phyloP scores from a whole-genome alignment of 2,113 vertebrate species.

The Pteronura brasiliensis region DNA sequence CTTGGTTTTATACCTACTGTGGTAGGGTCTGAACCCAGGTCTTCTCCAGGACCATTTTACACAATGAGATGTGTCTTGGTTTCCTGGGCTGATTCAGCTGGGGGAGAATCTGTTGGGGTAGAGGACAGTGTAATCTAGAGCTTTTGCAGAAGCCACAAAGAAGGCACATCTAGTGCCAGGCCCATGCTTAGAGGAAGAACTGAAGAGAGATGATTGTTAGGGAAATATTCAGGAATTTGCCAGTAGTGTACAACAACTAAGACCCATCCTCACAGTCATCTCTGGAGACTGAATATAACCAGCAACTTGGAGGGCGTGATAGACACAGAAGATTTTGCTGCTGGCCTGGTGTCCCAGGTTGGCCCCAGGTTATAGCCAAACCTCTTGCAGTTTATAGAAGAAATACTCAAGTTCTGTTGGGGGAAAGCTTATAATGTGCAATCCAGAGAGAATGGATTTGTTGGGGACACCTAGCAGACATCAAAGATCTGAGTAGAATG shows the following conservation, averaged over 20 bases:
- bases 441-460: not conserved
- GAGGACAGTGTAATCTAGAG: not conserved
- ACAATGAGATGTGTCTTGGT: not conserved
- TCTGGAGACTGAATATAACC: not conserved
- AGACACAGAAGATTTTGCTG: not conserved
- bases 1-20: not conserved
- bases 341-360: not conserved
- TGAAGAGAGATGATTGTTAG: not conserved
- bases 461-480: not conserved
- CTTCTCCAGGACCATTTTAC: not conserved
- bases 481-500: not conserved
- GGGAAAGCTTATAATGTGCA: not conserved
- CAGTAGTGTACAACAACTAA: not conserved
- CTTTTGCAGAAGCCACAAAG: not conserved
- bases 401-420: not conserved
- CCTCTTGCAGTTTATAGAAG: not conserved
- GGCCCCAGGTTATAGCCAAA: not conserved
- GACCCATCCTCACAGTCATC: not conserved
- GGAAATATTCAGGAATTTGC: not conserved
- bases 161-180: not conserved
- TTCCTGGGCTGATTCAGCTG: not conserved
- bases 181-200: not conserved
- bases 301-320: not conserved
- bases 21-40: not conserved
- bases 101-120: not conserved